Percentiles rank a stretch among this genome's conserved stretches.
Evolutionary conservation across 2,888 invertebrate genomes (phyloP).

Genomic region (Sinopyrophorus schimmeli): DNA sequence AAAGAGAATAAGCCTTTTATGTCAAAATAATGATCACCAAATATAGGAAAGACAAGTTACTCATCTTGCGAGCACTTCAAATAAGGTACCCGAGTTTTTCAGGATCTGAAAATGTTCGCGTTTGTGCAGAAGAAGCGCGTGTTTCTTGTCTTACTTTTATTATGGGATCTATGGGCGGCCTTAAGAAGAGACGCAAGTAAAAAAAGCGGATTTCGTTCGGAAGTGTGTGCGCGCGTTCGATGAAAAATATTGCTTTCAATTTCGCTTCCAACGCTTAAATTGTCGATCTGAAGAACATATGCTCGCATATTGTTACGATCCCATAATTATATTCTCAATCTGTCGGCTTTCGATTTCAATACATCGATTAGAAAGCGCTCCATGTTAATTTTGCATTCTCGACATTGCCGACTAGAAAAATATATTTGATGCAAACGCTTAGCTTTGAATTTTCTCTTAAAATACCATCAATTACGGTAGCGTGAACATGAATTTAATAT

Average conservation of each 20-base stretch:
- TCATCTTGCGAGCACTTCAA: slow-evolving; percentile 19
- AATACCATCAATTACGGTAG: slow-evolving; percentile 5
- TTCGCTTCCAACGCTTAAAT: slow-evolving; percentile 7
- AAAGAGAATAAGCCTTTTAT: slow-evolving; percentile 24
- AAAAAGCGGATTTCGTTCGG: neutral
- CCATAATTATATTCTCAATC: slow-evolving; percentile 12
- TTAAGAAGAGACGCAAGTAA: neutral
- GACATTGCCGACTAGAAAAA: slow-evolving; percentile 2
- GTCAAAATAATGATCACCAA: slow-evolving; percentile 30
- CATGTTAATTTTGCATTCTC: slow-evolving; percentile 10
- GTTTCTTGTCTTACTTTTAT: slow-evolving; percentile 13
- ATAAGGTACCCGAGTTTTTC: slow-evolving; percentile 21
- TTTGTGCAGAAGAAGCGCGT: slow-evolving; percentile 13
- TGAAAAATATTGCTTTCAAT: slow-evolving; percentile 9
- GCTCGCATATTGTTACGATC: slow-evolving; percentile 5
- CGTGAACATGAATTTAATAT: neutral
- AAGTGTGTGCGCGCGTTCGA: neutral
- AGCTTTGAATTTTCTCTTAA: slow-evolving; percentile 1
- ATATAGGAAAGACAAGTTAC: slow-evolving; percentile 28
- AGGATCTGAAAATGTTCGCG: slow-evolving; percentile 12
- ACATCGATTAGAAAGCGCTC: slow-evolving; percentile 14
- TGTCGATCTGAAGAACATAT: slow-evolving; percentile 12
- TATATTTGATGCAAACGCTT: neutral
- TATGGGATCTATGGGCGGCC: too few species aligned
- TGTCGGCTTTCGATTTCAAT: slow-evolving; percentile 17